These are phyloP conservation scores for Drosophila nr. perissopoda DNA, from an alignment of 2,888 invertebrate species.

Conservation along the genomic window DNA sequence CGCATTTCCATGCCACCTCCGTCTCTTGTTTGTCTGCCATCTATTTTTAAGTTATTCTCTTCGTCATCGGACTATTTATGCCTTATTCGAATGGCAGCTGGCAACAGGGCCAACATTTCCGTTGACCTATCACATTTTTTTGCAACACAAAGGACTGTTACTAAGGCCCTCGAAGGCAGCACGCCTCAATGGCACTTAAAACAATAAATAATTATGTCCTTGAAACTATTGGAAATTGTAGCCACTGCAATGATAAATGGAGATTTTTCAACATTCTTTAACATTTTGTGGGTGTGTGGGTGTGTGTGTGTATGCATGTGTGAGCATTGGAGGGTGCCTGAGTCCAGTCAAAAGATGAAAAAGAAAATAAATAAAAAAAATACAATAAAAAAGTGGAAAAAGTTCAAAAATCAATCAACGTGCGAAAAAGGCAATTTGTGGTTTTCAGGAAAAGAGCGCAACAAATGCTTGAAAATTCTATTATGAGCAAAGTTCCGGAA, in stretches of 20 bases:
- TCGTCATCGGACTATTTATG: constrained; percentile 52
- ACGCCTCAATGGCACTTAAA: constrained; percentile 41
- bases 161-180: background rate
- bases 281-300: constrained; percentile 2
- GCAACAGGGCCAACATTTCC: constrained; percentile 40
- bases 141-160: constrained; percentile 35
- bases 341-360: constrained; percentile 31
- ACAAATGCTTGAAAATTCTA: constrained; percentile 72
- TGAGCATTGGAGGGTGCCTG: constrained; percentile 1
- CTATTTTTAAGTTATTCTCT: constrained; percentile 44
- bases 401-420: constrained; percentile 78
- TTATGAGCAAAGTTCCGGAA: constrained; percentile 70
- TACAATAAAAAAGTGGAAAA: constrained; percentile 42
- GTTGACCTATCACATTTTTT: constrained; percentile 49
- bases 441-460: constrained; percentile 47
- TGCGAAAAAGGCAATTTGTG: constrained; percentile 79
- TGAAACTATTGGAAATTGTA: constrained; percentile 47
- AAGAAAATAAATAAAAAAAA: constrained; percentile 27
- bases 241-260: constrained; percentile 34
- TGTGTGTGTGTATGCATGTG: constrained; percentile 5
- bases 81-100: constrained; percentile 20
- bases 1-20: constrained; percentile 41
- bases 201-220: constrained; percentile 71
- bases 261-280: background rate
- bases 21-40: constrained; percentile 13